Evolutionary conservation across 2,797 vertebrate genomes (phyloP), one percentile per base, ranked within the genome.

Genomic region (Rhinatrema bivittatum): DNA sequence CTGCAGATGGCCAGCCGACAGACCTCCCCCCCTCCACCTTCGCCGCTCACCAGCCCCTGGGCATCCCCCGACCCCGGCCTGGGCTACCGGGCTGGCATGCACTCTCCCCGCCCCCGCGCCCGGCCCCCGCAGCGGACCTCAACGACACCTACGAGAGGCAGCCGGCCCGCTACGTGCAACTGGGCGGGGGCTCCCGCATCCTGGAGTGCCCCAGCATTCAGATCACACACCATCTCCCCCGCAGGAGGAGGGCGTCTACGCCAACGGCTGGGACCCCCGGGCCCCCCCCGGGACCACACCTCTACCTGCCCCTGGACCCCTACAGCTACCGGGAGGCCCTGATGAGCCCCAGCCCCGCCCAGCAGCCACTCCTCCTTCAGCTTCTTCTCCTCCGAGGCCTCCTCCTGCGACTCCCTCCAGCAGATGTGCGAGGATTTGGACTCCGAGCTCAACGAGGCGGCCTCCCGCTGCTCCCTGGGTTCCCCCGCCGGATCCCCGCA

Each of bases 141-240:
- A 89, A 83, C 3, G 89, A 90, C 50, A 93, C 91, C 18, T 93
- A 88, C 7, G 87, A 91, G 69, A 93, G 91, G 56, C 86, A 93
- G 39, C 91, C 90, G 0, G 90, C 91, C 0, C 82, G 89, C 21
- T 91, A 87, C 2, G 82, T 94, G 25, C 89, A 90, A 74, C 88
- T 93, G 28, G 73, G 73, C 39, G 36, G 25, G 1, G 88, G 85
- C 39, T 87, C 88, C 32, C 79, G 87, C 14, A 84, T 93, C 29
- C 74, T 95, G 4, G 91, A 94, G 51, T 95, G 92, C 38, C 92
- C 92, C 5, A 95, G 91, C 62, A 95, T 95, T 59, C 92, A 92
- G 67, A 95, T 95, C 51, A 95, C 92, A 48, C n/a, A 91, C 91
- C 52, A 93, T 94, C 63, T 92, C 91, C 4, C 90, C 90, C 2